Conservation (phyloP, 2,797 vertebrate species). For the Rallus crepitans region DNA sequence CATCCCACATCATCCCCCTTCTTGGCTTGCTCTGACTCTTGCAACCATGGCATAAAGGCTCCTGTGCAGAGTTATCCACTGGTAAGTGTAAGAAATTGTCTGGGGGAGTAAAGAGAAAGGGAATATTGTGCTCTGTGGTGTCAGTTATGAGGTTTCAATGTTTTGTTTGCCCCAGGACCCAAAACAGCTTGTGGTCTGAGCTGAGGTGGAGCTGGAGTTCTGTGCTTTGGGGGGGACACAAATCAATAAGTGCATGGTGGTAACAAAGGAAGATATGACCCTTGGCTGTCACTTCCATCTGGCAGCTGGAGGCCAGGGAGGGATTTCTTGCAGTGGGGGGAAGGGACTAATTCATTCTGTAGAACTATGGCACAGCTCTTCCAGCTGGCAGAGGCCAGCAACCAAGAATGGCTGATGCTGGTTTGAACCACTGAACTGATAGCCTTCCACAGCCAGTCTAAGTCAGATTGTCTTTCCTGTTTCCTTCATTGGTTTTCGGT, state of each 20-base stretch:
- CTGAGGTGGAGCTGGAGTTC: not conserved
- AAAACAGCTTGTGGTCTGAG: not conserved
- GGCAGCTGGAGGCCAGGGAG: constrained; percentile 1
- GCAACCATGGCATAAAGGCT: not conserved
- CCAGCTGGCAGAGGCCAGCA: not conserved
- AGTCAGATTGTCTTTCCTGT: not conserved
- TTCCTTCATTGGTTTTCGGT: not conserved
- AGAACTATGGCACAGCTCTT: rapidly evolving
- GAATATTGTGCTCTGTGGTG: not conserved
- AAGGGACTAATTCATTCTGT: rapidly evolving
- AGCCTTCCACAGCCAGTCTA: not conserved
- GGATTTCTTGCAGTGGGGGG: not conserved
- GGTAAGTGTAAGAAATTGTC: not conserved
- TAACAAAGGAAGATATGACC: constrained; percentile 4
- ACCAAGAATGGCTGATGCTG: not conserved
- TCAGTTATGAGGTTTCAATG: not conserved
- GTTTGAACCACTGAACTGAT: not conserved
- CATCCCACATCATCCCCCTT: not conserved
- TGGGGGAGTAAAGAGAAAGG: not conserved
- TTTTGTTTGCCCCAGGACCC: constrained; percentile 1
- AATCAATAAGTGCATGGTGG: not conserved
- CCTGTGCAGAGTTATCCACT: not conserved
- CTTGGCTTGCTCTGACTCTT: not conserved
- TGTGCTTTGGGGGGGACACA: not conserved
- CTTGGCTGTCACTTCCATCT: constrained; percentile 1